Evolutionary conservation across 1,140 invertebrate species (phyloP), one percentile per base, ranked within the genome.

Genomic region (Cydia strobilella): DNA sequence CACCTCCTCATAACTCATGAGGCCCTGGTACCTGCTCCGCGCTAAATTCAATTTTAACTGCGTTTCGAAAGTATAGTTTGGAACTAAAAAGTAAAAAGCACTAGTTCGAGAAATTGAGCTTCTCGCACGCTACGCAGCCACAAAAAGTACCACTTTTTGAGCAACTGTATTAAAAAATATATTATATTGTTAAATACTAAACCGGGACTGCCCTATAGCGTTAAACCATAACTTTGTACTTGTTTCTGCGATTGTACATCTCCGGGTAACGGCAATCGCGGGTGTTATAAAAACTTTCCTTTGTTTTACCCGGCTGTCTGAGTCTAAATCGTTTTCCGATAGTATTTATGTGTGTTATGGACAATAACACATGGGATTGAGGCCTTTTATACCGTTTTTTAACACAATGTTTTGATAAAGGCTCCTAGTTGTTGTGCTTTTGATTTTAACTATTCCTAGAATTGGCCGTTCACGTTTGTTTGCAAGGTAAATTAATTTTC

Each of bases 261-360:
- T 73, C 62, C 73, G 82, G 80, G 82, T 83, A 82, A 79, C 79
- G 82, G 83, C 83, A 80, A 85, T 86, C 80, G 79, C 72, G 81
- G 78, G 80, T 80, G 85, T 82, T 85, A 86, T 88, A 88, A 85
- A 89, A 89, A 88, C 77, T 88, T 87, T 87, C 84, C 80, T 88
- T 89, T 86, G 85, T 88, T 87, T 90, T 83, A 86, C 79, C 81
- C 79, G 62, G 80, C 79, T 80, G 84, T 84, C 85, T 85, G 82
- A 81, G 80, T 78, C 81, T 78, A 84, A 90, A 90, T 90, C 84
- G 89, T 90, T 90, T 90, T 89, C 89, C 89, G 79, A 90, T 90
- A 90, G 79, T 82, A 79, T 84, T 86, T 84, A 72, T 85, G 84
- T 84, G 80, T 84, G 82, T 86, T 86, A 87, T 86, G 83, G 87